Evolutionary conservation across 2,888 invertebrate species (phyloP), one percentile per base, ranked within the genome.

Genomic region (Apeira syringaria): DNA sequence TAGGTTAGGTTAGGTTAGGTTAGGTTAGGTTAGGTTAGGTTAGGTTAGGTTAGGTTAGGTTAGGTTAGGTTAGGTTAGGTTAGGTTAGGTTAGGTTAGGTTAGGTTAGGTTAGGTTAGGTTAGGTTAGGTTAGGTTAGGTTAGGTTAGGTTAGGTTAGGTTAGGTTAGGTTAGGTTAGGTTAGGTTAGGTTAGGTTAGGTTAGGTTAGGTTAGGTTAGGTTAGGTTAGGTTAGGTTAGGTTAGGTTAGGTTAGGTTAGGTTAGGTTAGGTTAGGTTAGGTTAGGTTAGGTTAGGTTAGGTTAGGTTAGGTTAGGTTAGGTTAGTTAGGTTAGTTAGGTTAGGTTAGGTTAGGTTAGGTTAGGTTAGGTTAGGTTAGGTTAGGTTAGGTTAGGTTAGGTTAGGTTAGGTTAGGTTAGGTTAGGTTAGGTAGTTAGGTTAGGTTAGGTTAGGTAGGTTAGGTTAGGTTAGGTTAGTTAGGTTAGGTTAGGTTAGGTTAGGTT

Each of bases 291-390:
- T 24, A 24, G 24, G 24, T 18, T 24, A 24, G 24, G 24, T 24
- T 24, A 24, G 24, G 24, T 24, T 24, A 24, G 18, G 18, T 24
- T 8, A 9, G 24, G 24, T 24, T 24, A 24, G 24, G 24, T 24
- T 24, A 24, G 24, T 24, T 24, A 24, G 24, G 24, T 24, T 24
- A 24, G 24, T 24, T 24, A 24, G 24, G 24, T 24, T 24, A 24
- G 24, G 24, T 24, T 24, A 24, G 24, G 24, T 24, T 18, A 18
- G 18, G 18, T 18, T n/a, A n/a, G 3, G 5, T 36, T 36, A 28
- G 11, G 51, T 52, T 17, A 48, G 35, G 36, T 36, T 36, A 52
- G 17, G 37, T 37, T 10, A 46, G 48, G 26, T 48, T 48, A 25
- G 25, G 33, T 20, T 17, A 6, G 18, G 3, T 18, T 5, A 6